A percentile compares a stretch with the other conserved stretches of the same genome.
Conservation (phyloP, 2,113 vertebrate genomes). For the Phaethon lepturus region DNA sequence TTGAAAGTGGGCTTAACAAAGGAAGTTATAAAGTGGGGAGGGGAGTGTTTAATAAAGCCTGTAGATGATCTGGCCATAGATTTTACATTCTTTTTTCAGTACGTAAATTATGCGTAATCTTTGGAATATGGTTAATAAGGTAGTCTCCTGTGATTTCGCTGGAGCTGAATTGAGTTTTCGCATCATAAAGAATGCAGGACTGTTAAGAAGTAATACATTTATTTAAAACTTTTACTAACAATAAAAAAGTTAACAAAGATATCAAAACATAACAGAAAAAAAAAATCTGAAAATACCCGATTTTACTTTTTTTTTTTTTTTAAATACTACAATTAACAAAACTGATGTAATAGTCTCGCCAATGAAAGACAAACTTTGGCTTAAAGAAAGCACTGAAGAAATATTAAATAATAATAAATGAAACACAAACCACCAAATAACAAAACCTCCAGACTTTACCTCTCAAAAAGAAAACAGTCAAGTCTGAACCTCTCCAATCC, state of each 20-base stretch:
- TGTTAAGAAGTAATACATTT: background rate
- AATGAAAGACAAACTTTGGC: background rate
- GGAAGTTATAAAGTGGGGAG: background rate
- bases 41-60: background rate
- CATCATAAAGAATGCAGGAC: background rate
- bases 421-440: background rate
- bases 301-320: background rate
- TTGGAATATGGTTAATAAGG: background rate
- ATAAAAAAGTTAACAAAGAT: background rate
- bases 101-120: background rate
- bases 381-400: background rate
- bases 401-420: background rate
- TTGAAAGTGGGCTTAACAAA: background rate
- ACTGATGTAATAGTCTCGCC: background rate
- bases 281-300: background rate
- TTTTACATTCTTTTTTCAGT: background rate
- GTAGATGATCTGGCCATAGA: background rate
- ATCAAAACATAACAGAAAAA: background rate
- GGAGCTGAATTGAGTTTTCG: background rate
- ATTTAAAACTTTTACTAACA: background rate
- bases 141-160: background rate
- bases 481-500: background rate
- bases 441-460: background rate
- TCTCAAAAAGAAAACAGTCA: background rate
- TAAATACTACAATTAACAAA: background rate